Conservation (phyloP, 2,888 invertebrate genomes). For the Tineola bisselliella region DNA sequence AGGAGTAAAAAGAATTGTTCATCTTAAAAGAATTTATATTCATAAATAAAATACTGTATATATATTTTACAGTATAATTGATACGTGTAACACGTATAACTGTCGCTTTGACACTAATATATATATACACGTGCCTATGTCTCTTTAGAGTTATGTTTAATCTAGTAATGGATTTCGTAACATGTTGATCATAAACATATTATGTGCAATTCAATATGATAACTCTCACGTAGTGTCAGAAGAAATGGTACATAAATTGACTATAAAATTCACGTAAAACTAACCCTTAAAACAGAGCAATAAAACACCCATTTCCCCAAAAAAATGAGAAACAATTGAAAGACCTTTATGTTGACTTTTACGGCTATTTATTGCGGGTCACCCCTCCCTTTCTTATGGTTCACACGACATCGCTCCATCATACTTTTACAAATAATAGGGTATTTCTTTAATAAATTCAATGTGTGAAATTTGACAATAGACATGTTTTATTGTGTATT, state of each 20-base stretch:
- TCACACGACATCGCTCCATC: neutral
- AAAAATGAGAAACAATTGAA: neutral
- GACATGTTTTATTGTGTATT: neutral
- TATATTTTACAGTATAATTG: too few relatives aligned
- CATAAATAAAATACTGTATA: too few relatives aligned
- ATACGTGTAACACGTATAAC: too few relatives aligned
- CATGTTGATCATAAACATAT: neutral
- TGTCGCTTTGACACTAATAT: too few relatives aligned
- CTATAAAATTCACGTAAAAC: neutral
- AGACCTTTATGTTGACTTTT: neutral
- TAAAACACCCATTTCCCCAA: neutral
- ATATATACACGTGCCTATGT: neutral
- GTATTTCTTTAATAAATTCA: neutral
- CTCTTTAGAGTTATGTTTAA: neutral
- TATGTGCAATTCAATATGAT: neutral
- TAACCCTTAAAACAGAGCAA: neutral
- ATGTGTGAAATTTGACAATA: neutral
- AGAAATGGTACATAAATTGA: neutral
- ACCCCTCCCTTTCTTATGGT: neutral
- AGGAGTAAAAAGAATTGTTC: neutral
- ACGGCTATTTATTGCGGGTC: conserved; percentile 1
- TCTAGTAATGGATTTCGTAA: neutral
- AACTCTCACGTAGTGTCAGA: neutral
- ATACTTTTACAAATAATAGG: neutral
- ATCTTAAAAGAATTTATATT: neutral